These are phyloP conservation scores for Thamnophis sirtalis DNA, from an alignment of 2,113 vertebrate species.

Conservation along the genomic window DNA sequence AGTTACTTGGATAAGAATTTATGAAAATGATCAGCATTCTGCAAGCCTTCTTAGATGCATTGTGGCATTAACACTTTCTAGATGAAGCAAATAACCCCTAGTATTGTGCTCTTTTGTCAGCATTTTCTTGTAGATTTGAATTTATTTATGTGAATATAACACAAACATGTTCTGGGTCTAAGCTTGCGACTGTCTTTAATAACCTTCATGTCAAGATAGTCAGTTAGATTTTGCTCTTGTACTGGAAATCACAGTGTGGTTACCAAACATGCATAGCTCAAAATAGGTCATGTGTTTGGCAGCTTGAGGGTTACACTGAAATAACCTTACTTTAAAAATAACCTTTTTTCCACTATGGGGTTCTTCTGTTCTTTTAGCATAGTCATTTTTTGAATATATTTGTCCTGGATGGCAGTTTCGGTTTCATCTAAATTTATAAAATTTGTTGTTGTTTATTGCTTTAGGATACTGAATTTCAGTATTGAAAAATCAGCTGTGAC, in stretches of 20 bases:
- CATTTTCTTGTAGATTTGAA: neutral
- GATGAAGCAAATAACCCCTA: neutral
- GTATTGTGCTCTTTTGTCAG: neutral
- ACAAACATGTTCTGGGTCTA: neutral
- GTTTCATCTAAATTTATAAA: neutral
- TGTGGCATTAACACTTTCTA: neutral
- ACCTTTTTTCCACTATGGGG: neutral
- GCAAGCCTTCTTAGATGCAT: neutral
- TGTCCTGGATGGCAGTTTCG: neutral
- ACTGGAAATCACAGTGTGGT: neutral
- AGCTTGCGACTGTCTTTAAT: neutral
- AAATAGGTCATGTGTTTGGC: neutral
- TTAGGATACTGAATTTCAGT: neutral
- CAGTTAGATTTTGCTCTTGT: neutral
- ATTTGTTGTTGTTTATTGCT: neutral
- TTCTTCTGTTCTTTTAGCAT: constrained; percentile 2
- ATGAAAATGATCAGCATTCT: neutral
- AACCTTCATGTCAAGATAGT: neutral
- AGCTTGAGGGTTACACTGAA: neutral
- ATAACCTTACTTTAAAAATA: constrained; percentile 20
- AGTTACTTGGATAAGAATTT: neutral
- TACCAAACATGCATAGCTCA: neutral
- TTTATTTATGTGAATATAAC: neutral
- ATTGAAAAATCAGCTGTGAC: neutral
- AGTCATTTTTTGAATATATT: neutral